Conservation (phyloP, 2,113 vertebrate genomes). For the Pholis gunnellus region DNA sequence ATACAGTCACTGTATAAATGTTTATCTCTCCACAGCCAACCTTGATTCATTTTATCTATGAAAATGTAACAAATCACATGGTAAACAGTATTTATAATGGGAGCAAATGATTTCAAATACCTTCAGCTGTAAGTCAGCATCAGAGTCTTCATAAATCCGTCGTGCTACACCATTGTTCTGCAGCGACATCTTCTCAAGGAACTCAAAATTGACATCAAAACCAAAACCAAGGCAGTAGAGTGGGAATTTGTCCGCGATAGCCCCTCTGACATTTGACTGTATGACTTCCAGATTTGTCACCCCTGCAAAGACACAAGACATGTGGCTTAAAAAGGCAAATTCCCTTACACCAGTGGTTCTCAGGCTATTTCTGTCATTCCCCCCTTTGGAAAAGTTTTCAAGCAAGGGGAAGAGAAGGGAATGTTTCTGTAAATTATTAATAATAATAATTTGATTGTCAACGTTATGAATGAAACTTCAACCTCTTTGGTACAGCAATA, state of each 20-base stretch:
- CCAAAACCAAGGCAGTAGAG: constrained; percentile 91
- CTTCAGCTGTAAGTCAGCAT: constrained; percentile 88
- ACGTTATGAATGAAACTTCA: too few species aligned
- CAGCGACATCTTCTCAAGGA: constrained; percentile 87
- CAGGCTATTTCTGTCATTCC: not conserved
- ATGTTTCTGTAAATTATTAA: too few species aligned
- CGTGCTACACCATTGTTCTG: constrained; percentile 85
- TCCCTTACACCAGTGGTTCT: not conserved
- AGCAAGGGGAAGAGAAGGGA: too few species aligned
- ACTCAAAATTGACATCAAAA: constrained; percentile 85
- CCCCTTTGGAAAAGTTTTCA: not conserved
- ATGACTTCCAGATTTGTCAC: constrained; percentile 81
- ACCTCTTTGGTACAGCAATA: too few species aligned
- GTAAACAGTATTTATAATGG: not conserved
- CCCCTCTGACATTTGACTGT: constrained; percentile 80
- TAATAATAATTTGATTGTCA: too few species aligned
- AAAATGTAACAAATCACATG: not conserved
- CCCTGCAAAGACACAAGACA: constrained; percentile 74
- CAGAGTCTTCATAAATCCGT: constrained; percentile 88
- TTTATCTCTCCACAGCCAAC: not conserved
- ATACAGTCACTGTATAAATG: not conserved
- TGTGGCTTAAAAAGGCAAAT: not conserved
- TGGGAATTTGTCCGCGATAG: constrained; percentile 83
- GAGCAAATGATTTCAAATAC: constrained; percentile 57
- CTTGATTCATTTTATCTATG: not conserved